Conservation (phyloP, 2,113 vertebrate species). For the Tragelaphus scriptus region DNA sequence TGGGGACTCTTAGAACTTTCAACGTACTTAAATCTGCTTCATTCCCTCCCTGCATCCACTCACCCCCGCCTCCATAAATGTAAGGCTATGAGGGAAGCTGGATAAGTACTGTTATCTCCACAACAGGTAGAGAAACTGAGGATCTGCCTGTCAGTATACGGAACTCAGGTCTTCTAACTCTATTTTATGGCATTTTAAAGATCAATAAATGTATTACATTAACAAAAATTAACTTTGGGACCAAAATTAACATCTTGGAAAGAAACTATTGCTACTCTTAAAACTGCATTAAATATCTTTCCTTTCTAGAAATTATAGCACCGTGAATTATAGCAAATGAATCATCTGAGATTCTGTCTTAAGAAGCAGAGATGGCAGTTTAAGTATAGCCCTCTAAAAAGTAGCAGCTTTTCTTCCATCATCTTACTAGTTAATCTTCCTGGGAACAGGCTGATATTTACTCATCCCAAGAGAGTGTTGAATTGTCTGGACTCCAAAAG, state of each 20-base stretch:
- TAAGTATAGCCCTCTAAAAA: slow-evolving; percentile 60
- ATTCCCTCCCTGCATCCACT: not conserved
- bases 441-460: slow-evolving; percentile 81
- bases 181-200: slow-evolving; percentile 2
- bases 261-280: slow-evolving; percentile 18
- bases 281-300: slow-evolving; percentile 46
- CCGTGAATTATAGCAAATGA: slow-evolving; percentile 39
- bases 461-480: slow-evolving; percentile 75
- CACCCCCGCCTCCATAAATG: not conserved
- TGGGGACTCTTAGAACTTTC: not conserved
- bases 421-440: slow-evolving; percentile 79
- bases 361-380: slow-evolving; percentile 35
- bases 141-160: not conserved
- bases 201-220: not conserved
- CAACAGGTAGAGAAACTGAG: not conserved
- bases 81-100: not conserved
- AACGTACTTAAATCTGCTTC: not conserved
- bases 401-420: slow-evolving; percentile 47
- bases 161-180: not conserved
- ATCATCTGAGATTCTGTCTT: slow-evolving; percentile 4
- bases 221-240: slow-evolving; percentile 34
- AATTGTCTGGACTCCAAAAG: slow-evolving; percentile 77
- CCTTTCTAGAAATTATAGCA: slow-evolving; percentile 54
- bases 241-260: slow-evolving; percentile 53
- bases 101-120: not conserved